A percentile compares a stretch with the other conserved stretches of the same genome.
Conservation (phyloP, 2,113 vertebrate species). For the Muntiacus reevesi region DNA sequence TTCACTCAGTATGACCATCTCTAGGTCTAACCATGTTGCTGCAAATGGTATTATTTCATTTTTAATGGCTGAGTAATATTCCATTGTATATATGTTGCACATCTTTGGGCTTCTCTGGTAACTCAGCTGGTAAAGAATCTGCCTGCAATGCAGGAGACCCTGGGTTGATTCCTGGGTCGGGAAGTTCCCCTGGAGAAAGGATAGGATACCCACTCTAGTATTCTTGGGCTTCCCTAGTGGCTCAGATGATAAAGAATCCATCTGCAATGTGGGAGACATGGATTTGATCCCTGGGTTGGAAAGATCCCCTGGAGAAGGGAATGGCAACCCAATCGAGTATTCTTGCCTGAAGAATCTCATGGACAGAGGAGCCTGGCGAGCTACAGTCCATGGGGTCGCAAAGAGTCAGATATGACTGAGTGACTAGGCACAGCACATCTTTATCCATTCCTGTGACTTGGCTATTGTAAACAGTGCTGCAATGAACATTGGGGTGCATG, state of each 20-base stretch:
- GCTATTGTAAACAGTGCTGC: not conserved
- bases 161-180: not conserved
- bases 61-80: not conserved
- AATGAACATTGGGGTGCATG: not conserved
- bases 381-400: not conserved
- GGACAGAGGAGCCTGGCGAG: not conserved
- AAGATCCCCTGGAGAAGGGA: not conserved
- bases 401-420: not conserved
- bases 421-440: not conserved
- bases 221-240: not conserved
- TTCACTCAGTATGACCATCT: not conserved
- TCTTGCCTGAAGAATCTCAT: not conserved
- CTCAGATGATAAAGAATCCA: not conserved
- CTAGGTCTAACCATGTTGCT: not conserved
- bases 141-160: not conserved
- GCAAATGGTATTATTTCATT: not conserved
- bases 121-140: not conserved
- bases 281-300: not conserved
- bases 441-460: not conserved
- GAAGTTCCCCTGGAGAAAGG: not conserved
- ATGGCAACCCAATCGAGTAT: not conserved
- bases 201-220: not conserved
- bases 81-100: not conserved
- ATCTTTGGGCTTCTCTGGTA: not conserved
- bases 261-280: not conserved